A percentile compares a stretch with the other conserved stretches of the same genome.
Evolutionary conservation across 2,888 invertebrate species (phyloP).

Genomic region (Latheticus oryzae): DNA sequence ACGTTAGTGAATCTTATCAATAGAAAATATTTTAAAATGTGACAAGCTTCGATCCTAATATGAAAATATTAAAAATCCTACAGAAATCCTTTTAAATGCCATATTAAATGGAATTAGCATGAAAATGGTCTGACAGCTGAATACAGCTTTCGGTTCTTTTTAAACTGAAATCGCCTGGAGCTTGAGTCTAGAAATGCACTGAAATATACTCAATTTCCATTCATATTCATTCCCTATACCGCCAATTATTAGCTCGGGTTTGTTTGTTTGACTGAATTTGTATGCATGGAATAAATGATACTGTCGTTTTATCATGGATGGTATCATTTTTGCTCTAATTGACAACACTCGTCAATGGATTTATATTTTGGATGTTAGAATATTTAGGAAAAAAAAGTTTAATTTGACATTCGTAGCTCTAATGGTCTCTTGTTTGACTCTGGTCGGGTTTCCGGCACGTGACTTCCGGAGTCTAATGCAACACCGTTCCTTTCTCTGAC

Average conservation of each 20-base stretch:
- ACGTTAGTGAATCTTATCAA: slow-evolving; percentile 56
- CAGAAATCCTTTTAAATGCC: slow-evolving; percentile 63
- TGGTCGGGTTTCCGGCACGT: slow-evolving; percentile 54
- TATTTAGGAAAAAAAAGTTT: too few relatives aligned
- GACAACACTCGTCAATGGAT: slow-evolving; percentile 58
- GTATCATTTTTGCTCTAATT: slow-evolving; percentile 59
- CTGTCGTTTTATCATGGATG: slow-evolving; percentile 55
- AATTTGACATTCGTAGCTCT: slow-evolving; percentile 48
- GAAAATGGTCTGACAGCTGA: slow-evolving; percentile 66
- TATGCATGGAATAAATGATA: slow-evolving; percentile 66
- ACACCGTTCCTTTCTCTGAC: slow-evolving; percentile 46
- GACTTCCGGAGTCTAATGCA: slow-evolving; percentile 53
- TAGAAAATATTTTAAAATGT: slow-evolving; percentile 57
- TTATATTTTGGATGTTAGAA: too few relatives aligned
- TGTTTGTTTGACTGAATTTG: slow-evolving; percentile 64
- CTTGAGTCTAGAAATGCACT: slow-evolving; percentile 51
- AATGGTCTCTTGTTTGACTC: slow-evolving; percentile 54
- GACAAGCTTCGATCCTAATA: slow-evolving; percentile 56
- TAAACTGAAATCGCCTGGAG: slow-evolving; percentile 56
- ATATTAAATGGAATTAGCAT: slow-evolving; percentile 65
- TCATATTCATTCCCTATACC: slow-evolving; percentile 54
- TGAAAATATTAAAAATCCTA: slow-evolving; percentile 65
- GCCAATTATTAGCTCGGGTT: slow-evolving; percentile 65
- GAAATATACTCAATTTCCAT: slow-evolving; percentile 57
- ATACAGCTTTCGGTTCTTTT: slow-evolving; percentile 58